phyloP scores from a whole-genome alignment of 2,113 vertebrate species.

The Anser cygnoides region DNA sequence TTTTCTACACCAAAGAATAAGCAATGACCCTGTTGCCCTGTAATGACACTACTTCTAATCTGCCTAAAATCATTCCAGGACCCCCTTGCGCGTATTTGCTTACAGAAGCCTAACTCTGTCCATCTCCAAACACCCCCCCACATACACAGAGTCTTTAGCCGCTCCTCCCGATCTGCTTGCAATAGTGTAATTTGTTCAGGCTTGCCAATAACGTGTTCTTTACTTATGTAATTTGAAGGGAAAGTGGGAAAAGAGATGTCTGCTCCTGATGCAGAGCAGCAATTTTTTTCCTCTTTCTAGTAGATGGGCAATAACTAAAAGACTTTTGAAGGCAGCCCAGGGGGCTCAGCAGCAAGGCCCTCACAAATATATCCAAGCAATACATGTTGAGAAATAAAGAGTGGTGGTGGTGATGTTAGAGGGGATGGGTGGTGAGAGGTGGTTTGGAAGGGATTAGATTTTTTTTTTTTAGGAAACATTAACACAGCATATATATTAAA shows the following conservation, averaged over 20 bases:
- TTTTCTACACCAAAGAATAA: slow-evolving; percentile 34
- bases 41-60: slow-evolving; percentile 29
- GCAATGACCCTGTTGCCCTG: background rate
- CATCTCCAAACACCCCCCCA: background rate
- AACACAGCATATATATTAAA: background rate
- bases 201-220: slow-evolving; percentile 30
- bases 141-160: background rate
- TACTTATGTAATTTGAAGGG: slow-evolving; percentile 50
- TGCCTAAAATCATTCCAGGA: slow-evolving; percentile 12
- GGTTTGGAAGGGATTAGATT: background rate
- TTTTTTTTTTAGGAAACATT: background rate
- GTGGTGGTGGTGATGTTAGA: background rate
- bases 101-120: background rate
- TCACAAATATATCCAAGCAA: slow-evolving; percentile 22
- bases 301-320: slow-evolving; percentile 18
- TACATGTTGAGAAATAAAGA: slow-evolving; percentile 3
- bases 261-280: slow-evolving; percentile 18
- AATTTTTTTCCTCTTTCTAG: slow-evolving; percentile 1
- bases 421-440: fast-evolving
- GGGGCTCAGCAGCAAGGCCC: background rate
- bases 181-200: background rate
- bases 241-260: background rate
- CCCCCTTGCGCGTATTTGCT: background rate
- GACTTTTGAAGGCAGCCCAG: slow-evolving; percentile 28
- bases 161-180: background rate